Evolutionary conservation across 2,797 vertebrate genomes (phyloP), one percentile per base, ranked within the genome.

Genomic region (Spheniscus humboldti): DNA sequence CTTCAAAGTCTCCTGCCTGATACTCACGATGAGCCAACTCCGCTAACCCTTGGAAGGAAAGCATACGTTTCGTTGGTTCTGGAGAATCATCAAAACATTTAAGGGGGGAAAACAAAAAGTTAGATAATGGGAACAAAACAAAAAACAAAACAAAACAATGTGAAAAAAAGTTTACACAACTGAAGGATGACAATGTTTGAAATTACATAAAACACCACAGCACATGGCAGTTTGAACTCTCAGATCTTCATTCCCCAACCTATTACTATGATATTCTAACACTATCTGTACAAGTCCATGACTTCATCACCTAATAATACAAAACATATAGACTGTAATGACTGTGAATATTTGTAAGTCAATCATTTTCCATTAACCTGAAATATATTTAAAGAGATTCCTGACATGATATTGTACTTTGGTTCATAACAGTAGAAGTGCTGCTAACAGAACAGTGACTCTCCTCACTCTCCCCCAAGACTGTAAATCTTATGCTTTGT

Each of bases 1-100:
- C 99, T 98, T 99, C 99, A 97, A 99, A 99, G 98, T 99, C 99
- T 78, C 99, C 99, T 75, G 99, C 99, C 98, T 99, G 99, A 98
- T 99, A 99, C 97, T 99, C 99, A 77, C 99, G 99, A 98, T 99
- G 99, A 98, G 99, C 99, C 99, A 99, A 98, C 98, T 99, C 99
- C 95, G 99, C 99, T 99, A 99, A 99, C 99, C 99, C 99, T 99
- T 99, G 99, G 99, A 99, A 99, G 99, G 99, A 99, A 99, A 99
- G 99, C 98, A 99, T 99, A 99, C 98, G 99, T 99, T 99, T 99
- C 98, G 99, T 99, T 98, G 99, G 99, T 99, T 99, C 99, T 99
- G 99, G 98, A 99, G 99, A 99, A 97, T 98, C 98, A 99, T 99
- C 99, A 99, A 99, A 99, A 99, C 98, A 99, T 98, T 98, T 98